These are phyloP conservation scores for Boleophthalmus pectinirostris DNA, from an alignment of 2,113 vertebrate species.

Conservation along the genomic window DNA sequence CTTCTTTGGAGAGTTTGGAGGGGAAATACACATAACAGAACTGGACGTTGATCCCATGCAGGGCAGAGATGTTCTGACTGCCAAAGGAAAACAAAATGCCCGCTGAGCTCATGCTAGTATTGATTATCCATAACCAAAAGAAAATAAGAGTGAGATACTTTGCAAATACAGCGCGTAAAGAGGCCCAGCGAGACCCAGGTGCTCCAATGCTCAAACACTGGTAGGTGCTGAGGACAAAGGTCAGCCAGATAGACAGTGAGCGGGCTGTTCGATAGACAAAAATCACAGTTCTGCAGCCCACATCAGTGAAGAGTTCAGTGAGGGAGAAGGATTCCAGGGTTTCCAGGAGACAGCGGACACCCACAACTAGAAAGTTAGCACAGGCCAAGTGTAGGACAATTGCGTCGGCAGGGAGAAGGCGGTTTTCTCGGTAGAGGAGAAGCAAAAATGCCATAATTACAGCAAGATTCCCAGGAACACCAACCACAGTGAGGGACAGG, in stretches of 20 bases:
- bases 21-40: slow-evolving; percentile 74
- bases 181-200: slow-evolving; percentile 67
- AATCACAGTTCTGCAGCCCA: slow-evolving; percentile 72
- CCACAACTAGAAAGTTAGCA: slow-evolving; percentile 74
- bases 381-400: slow-evolving; percentile 74
- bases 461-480: slow-evolving; percentile 71
- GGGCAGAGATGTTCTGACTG: slow-evolving; percentile 42
- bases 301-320: slow-evolving; percentile 61
- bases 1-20: slow-evolving; percentile 51
- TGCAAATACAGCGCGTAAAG: slow-evolving; percentile 32
- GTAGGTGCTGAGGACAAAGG: slow-evolving; percentile 74
- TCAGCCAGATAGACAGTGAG: slow-evolving; percentile 79
- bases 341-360: slow-evolving; percentile 71
- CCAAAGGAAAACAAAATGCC: slow-evolving; percentile 62
- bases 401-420: slow-evolving; percentile 71
- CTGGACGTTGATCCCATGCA: slow-evolving; percentile 63
- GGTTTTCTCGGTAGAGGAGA: slow-evolving; percentile 50
- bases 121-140: slow-evolving; percentile 70
- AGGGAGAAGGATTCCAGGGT: slow-evolving; percentile 68
- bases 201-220: slow-evolving; percentile 76
- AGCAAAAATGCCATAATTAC: slow-evolving; percentile 72
- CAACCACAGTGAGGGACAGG: slow-evolving; percentile 65
- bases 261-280: slow-evolving; percentile 73
- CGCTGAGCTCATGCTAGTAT: slow-evolving; percentile 58
- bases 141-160: slow-evolving; percentile 62